These are phyloP conservation scores for Cyanoderma ruficeps DNA, from an alignment of 2,113 vertebrate species.

Conservation along the genomic window DNA sequence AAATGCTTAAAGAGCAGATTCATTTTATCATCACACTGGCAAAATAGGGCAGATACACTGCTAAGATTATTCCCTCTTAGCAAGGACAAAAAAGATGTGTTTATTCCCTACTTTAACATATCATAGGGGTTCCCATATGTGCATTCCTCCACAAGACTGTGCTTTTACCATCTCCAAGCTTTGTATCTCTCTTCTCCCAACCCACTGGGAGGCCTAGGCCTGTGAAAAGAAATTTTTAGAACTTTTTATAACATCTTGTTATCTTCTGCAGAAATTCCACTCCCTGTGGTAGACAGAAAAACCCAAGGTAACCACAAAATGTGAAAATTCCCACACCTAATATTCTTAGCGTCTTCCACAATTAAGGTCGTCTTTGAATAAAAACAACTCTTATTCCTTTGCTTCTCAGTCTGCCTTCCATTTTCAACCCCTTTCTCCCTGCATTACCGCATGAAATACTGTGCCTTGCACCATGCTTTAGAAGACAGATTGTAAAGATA, in stretches of 20 bases:
- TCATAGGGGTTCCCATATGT: neutral
- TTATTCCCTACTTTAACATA: neutral
- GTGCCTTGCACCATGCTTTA: neutral
- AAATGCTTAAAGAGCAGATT: neutral
- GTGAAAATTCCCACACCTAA: neutral
- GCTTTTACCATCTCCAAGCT: neutral
- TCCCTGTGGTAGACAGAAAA: neutral
- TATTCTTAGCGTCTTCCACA: neutral
- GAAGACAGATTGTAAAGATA: neutral
- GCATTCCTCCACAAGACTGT: neutral
- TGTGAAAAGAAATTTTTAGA: neutral
- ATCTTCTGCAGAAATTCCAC: neutral
- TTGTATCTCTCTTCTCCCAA: neutral
- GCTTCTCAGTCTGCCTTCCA: neutral
- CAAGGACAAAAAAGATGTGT: neutral
- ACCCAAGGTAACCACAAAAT: neutral
- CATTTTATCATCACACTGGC: neutral
- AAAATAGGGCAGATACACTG: neutral
- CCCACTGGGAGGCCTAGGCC: neutral
- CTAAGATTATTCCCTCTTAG: neutral
- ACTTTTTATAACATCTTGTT: neutral
- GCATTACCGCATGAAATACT: rapidly evolving
- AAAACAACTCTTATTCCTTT: neutral
- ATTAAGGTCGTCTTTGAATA: neutral
- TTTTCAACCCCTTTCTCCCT: neutral